These are phyloP conservation scores for Palythoa caribaeorum DNA, from an alignment of 92 coral and sea anemone species.

Conservation along the genomic window DNA sequence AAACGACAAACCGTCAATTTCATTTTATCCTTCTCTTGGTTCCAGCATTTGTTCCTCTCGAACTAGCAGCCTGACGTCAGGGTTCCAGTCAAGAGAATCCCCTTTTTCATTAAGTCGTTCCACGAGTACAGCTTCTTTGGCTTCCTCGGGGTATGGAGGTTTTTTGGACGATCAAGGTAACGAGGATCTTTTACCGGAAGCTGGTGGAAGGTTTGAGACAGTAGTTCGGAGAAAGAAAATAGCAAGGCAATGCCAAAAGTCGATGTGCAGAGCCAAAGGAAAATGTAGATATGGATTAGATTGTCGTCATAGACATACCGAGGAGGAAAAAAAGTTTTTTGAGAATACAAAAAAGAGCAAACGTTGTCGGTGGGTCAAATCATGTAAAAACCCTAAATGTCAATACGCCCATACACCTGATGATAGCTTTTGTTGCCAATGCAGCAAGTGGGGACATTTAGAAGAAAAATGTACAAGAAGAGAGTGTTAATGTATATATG, in stretches of 20 bases:
- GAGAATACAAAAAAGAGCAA: not conserved
- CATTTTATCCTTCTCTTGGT: not conserved
- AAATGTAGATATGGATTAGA: not conserved
- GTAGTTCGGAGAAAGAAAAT: not conserved
- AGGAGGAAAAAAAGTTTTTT: constrained; percentile 1
- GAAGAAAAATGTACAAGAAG: not conserved
- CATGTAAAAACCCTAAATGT: not conserved
- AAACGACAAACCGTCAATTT: not conserved
- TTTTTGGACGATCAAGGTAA: no score
- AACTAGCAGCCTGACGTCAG: not conserved
- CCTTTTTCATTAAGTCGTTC: constrained; percentile 7
- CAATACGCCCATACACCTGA: not conserved
- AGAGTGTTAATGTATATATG: not conserved
- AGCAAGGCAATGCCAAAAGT: not conserved
- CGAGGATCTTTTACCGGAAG: not conserved
- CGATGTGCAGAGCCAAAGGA: constrained; percentile 6
- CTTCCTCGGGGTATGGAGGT: constrained; percentile 29
- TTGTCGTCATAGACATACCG: constrained; percentile 17
- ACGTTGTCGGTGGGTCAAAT: not conserved
- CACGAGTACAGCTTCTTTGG: constrained; percentile 19
- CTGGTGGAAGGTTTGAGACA: not conserved
- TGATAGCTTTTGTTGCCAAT: constrained; percentile 11
- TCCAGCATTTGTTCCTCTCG: not conserved
- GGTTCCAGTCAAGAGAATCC: not conserved
- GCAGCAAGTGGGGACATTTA: constrained; percentile 40